Evolutionary conservation across 2,888 invertebrate species (phyloP).

Genomic region (Parnassius apollo): DNA sequence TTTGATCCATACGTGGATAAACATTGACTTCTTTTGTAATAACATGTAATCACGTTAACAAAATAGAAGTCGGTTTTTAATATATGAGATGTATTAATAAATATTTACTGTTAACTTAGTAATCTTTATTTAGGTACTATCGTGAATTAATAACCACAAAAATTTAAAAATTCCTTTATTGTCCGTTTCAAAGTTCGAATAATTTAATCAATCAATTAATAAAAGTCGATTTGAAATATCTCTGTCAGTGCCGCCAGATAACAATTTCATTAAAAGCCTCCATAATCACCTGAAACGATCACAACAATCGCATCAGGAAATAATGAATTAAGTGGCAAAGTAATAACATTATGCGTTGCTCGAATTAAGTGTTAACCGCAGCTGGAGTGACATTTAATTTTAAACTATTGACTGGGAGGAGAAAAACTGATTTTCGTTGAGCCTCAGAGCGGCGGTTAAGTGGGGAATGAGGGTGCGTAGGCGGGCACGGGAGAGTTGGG

Average conservation of each 20-base stretch:
- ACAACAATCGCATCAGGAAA: slow-evolving; percentile 64
- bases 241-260: slow-evolving; percentile 53
- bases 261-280: slow-evolving; percentile 72
- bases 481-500: slow-evolving; percentile 34
- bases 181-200: too few relatives aligned
- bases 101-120: too few relatives aligned
- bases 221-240: slow-evolving; percentile 30
- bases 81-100: too few relatives aligned
- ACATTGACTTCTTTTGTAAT: too few relatives aligned
- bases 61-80: too few relatives aligned
- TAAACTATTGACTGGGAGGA: slow-evolving; percentile 66
- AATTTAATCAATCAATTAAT: slow-evolving; percentile 16
- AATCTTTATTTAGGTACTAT: too few relatives aligned
- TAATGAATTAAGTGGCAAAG: slow-evolving; percentile 75
- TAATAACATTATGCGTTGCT: slow-evolving; percentile 71
- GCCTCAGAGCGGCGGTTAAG: slow-evolving; percentile 41
- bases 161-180: too few relatives aligned
- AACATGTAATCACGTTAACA: too few relatives aligned
- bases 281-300: slow-evolving; percentile 54
- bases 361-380: slow-evolving; percentile 77
- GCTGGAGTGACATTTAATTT: slow-evolving; percentile 76
- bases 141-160: too few relatives aligned
- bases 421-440: slow-evolving; percentile 73
- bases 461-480: slow-evolving; percentile 48
- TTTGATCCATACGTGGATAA: too few relatives aligned